Evolutionary conservation across 2,888 invertebrate species (phyloP).

Genomic region (Luperina testacea): DNA sequence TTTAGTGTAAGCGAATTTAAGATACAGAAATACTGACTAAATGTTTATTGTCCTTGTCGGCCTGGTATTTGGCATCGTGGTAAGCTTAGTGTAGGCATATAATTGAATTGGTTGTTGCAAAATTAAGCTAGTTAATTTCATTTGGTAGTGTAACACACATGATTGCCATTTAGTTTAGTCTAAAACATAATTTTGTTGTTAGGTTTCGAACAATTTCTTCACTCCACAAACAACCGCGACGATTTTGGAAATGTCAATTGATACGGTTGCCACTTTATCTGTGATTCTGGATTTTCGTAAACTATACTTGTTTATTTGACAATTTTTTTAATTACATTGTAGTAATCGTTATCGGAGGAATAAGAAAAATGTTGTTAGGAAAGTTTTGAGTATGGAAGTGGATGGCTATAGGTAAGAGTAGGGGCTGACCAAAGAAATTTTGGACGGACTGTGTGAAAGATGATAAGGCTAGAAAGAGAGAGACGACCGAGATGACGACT

Average conservation of each 20-base stretch:
- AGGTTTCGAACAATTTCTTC: not conserved
- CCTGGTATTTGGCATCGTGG: constrained; percentile 18
- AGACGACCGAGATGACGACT: too few species aligned
- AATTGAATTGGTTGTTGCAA: constrained; percentile 10
- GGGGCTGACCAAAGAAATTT: not conserved
- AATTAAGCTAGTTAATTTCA: constrained; percentile 12
- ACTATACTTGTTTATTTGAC: not conserved
- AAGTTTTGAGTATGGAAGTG: not conserved
- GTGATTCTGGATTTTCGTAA: not conserved
- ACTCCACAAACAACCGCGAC: not conserved
- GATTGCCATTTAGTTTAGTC: not conserved
- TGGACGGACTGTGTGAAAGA: not conserved
- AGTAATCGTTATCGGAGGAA: not conserved
- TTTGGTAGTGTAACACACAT: constrained; percentile 3
- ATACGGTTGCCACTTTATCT: not conserved
- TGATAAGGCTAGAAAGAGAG: not conserved
- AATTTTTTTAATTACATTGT: not conserved
- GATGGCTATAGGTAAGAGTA: not conserved
- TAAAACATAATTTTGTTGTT: not conserved
- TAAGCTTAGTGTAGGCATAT: constrained; percentile 4
- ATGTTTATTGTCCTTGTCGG: constrained; percentile 19
- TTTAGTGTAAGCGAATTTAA: constrained; percentile 13
- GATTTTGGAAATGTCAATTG: not conserved
- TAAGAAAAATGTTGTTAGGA: too few species aligned
- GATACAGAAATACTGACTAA: constrained; percentile 12